Evolutionary conservation across 2,113 vertebrate genomes (phyloP), one percentile per base, ranked within the genome.

Genomic region (Cynocephalus volans): DNA sequence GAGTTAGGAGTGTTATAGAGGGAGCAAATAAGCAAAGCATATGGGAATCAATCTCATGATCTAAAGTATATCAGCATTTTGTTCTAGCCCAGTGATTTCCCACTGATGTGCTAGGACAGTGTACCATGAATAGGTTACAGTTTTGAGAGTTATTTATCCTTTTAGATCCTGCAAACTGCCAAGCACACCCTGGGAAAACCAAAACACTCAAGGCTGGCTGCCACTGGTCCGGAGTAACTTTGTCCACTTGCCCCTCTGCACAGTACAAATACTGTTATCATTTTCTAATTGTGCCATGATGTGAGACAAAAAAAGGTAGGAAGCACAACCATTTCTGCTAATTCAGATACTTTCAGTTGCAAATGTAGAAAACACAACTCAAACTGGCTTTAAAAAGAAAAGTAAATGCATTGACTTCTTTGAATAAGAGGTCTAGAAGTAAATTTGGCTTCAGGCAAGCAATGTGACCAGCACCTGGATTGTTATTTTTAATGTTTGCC

Each of bases 401-500:
- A 90, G 33, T 36, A 87, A 90, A 72, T 56, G 36, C 72, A 75
- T 24, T 93, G 77, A 33, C 15, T 77, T 70, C 26, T 76, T 62
- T 54, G 41, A 77, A 64, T 87, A 83, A 88, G 67, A 72, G 70
- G 13, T 88, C 21, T 77, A 88, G 26, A 92, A 76, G 60, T 26
- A 83, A 13, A 54, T 48, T 19, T 60, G 50, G 26, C 88, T 91
- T 81, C 21, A 77, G 52, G 19, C 48, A 56, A 95, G n/a, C 75
- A 83, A 88, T 19, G 60, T 67, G 17, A 76, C 52, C 36, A 31
- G 48, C 31, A 60, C 50, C 41, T n/a, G 12, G 10, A 76, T 1
- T 82, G n/a, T 48, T 76, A 54, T 60, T 96, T 88, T 69, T 36
- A 23, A 64, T 72, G 70, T 80, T 73, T 96, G 75, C 50, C 33